A percentile compares a stretch with the other conserved stretches of the same genome.
Conservation (phyloP, 2,888 invertebrate genomes). For the Acanthosepion lycidas region DNA sequence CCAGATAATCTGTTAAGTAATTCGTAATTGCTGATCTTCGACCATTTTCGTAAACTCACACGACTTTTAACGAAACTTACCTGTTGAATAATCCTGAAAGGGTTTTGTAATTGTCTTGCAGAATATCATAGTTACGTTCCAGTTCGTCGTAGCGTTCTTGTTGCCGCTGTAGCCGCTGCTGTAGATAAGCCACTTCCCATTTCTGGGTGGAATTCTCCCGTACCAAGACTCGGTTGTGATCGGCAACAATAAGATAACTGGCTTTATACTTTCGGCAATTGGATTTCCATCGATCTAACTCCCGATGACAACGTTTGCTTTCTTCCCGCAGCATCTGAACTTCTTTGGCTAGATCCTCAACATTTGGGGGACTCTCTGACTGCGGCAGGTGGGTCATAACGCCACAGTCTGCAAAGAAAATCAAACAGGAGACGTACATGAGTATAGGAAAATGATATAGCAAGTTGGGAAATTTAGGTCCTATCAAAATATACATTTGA, state of each 20-base stretch:
- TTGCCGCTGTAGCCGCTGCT: constrained; percentile 39
- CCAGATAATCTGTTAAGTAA: too few relatives aligned
- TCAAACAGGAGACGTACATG: neutral
- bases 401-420: constrained; percentile 10
- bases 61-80: neutral
- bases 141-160: constrained; percentile 44
- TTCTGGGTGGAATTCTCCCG: constrained; percentile 41
- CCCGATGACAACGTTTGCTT: neutral
- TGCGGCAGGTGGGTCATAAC: constrained; percentile 36
- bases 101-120: constrained; percentile 43
- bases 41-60: too few relatives aligned
- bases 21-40: too few relatives aligned
- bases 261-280: constrained; percentile 39
- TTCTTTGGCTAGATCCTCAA: constrained; percentile 24
- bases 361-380: constrained; percentile 14
- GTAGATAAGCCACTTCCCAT: constrained; percentile 43
- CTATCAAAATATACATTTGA: too few relatives aligned
- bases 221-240: constrained; percentile 25
- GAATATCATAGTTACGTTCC: constrained; percentile 39
- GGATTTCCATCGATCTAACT: constrained; percentile 38
- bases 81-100: constrained; percentile 42
- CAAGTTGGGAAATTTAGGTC: too few relatives aligned
- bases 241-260: constrained; percentile 41
- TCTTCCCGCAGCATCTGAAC: constrained; percentile 1
- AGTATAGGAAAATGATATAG: neutral